Conservation (phyloP, 2,888 invertebrate genomes). For the Heliconius ethilla region DNA sequence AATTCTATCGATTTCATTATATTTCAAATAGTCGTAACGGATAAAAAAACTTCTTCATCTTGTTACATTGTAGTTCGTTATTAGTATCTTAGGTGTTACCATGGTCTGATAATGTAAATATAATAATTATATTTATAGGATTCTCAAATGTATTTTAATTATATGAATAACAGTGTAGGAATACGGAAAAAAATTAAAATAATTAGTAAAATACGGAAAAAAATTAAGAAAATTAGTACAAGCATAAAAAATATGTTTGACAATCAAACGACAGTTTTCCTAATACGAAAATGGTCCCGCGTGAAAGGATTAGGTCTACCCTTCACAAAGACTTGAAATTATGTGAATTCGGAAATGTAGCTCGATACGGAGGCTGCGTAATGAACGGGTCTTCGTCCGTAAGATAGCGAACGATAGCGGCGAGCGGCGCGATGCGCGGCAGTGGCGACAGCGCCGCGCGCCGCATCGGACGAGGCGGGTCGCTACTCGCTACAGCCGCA, state of each 20-base stretch:
- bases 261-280: background rate
- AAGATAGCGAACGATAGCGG: slow-evolving; percentile 57
- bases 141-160: background rate
- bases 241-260: background rate
- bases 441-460: slow-evolving; percentile 56
- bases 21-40: no score
- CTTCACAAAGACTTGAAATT: slow-evolving; percentile 58
- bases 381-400: slow-evolving; percentile 58
- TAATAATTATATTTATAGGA: background rate
- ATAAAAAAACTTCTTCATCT: background rate
- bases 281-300: slow-evolving; percentile 46
- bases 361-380: slow-evolving; percentile 81
- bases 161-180: background rate
- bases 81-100: background rate
- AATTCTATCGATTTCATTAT: no score
- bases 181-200: background rate
- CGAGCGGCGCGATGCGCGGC: slow-evolving; percentile 58
- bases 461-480: slow-evolving; percentile 55
- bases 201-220: background rate
- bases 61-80: background rate
- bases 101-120: background rate
- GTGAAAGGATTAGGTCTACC: slow-evolving; percentile 77
- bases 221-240: background rate
- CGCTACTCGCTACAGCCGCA: slow-evolving; percentile 51
- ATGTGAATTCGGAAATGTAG: slow-evolving; percentile 63